Evolutionary conservation across 2,113 vertebrate genomes (phyloP), one percentile per base, ranked within the genome.

Genomic region (Prietella phreatophila): DNA sequence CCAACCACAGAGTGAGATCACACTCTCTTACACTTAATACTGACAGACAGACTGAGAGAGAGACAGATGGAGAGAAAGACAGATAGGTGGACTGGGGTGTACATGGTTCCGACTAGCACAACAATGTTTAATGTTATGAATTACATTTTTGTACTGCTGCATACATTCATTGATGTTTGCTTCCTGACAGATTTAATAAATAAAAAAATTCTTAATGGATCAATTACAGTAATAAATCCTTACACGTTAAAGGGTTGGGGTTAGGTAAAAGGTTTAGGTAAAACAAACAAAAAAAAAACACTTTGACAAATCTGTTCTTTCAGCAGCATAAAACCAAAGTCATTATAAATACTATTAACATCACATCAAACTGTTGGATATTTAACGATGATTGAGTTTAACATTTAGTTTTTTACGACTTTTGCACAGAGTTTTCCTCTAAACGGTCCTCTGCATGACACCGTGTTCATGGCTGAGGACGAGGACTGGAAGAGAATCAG

Each of bases 401-500:
- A 50, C 47, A 42, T 42, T 4, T 42, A 47, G 42, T 50, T 50
- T 50, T 50, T 50, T 10, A 50, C 0, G 9, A 50, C 8, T 82
- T 56, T 39, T 4, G 15, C 55, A 30, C 85, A 96, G 95, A 90
- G 91, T 61, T 92, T 94, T 0, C 2, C 86, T 58, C 92, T 95
- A 50, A 82, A 5, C 0, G 96, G 96, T 0, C 27, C 69, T 0
- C 80, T 97, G 86, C 84, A 0, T 0, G 36, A 86, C 0, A 91
- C 95, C 0, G 0, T 96, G 58, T 89, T 94, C 0, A 0, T 94
- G 4, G 88, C 92, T 20, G 75, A 94, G 8, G 94, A 97, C 0
- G 96, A 97, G 0, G 87, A 95, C 0, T 97, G 96, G 96, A 96
- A 93, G 86, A 93, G 95, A 89, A 83, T 96, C 13, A 91, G 95